Base-by-base conservation (phyloP, 2,888 invertebrate species). In the Stenichneumon culpator region DNA sequence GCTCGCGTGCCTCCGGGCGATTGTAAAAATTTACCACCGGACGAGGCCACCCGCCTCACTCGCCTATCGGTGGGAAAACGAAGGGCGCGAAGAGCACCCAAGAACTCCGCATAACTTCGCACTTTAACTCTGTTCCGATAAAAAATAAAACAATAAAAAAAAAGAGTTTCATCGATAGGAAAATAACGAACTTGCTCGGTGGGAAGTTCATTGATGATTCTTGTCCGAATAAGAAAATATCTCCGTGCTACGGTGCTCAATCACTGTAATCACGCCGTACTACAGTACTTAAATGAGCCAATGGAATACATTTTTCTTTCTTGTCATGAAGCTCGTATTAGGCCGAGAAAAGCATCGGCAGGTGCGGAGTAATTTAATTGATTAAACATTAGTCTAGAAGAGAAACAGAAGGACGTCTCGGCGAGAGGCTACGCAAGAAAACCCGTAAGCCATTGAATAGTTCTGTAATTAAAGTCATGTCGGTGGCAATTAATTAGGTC, bases 401-500 rank as follows among this genome's bases (percentile, higher is more conserved):
- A 63, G 32, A 81, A 78, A 81, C 68, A 54, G 60, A 81, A 65
- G 77, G 60, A 68, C 68, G 69, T 73, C 39, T 39, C 68, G 84
- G 69, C 69, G 78, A 65, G 70, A 65, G 65, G 67, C 44, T 72
- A 25, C 52, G 63, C 60, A 73, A 78, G 78, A 75, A 79, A 81
- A 78, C 63, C 69, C 32, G 57, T 36, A 54, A 52, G 19, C 73
- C 73, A 81, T 84, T 73, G 77, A 84, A 81, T 84, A 81, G 81
- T 84, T 78, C 72, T 67, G 78, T 78, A 84, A 84, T 84, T 84
- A 84, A 78, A 78, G 77, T 78, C 67, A 68, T 81, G 84, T 78
- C 60, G 65, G 68, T 28, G 68, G 77, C 81, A 84, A 84, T 84
- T 81, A 84, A 84, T 84, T 84, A 84, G 84, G 84, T 84, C 84